Evolutionary conservation across 2,113 vertebrate species (phyloP).

Genomic region (Typhlomys cinereus): DNA sequence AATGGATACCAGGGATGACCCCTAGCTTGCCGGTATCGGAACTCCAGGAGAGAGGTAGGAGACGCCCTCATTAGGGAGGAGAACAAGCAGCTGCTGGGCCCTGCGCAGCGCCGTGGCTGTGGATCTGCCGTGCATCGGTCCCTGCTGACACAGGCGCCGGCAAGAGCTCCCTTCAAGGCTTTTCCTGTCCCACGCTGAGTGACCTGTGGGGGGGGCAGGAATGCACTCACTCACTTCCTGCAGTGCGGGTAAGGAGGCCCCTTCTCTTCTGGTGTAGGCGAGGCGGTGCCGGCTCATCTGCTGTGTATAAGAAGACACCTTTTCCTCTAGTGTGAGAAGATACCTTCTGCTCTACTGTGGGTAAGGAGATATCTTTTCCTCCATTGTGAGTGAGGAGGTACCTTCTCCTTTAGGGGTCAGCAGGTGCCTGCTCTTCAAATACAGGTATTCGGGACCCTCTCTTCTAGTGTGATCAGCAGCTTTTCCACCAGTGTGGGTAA

Average conservation of each 20-base stretch:
- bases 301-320: too few species aligned
- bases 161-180: not conserved
- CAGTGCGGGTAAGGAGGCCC: not conserved
- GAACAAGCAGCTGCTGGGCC: not conserved
- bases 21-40: not conserved
- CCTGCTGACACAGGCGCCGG: not conserved
- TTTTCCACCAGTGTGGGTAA: not conserved
- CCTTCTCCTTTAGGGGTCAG: too few species aligned
- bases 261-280: not conserved
- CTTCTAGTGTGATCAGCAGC: too few species aligned
- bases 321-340: too few species aligned
- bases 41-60: not conserved
- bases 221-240: not conserved
- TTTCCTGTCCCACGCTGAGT: not conserved
- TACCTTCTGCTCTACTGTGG: too few species aligned
- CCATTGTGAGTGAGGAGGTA: too few species aligned
- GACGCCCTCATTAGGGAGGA: not conserved
- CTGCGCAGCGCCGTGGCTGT: fast-evolving
- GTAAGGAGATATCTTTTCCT: not conserved
- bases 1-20: not conserved
- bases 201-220: not conserved
- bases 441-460: too few species aligned
- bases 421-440: too few species aligned
- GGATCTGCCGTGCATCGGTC: not conserved
- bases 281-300: not conserved